These are phyloP conservation scores for Tachysurus fulvidraco DNA, from an alignment of 2,113 vertebrate genomes.

Conservation along the genomic window DNA sequence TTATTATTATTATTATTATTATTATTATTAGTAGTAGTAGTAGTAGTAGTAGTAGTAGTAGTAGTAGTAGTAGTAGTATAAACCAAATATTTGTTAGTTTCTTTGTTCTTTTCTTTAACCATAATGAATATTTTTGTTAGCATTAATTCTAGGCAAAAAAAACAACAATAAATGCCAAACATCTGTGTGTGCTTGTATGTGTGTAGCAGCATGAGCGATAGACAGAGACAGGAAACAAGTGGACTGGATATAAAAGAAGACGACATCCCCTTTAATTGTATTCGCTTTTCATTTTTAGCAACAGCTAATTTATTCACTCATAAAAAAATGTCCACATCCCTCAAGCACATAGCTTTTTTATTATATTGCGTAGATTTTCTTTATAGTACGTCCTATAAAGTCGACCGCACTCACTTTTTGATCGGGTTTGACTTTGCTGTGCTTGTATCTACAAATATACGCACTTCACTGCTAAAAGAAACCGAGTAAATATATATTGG, in stretches of 20 bases:
- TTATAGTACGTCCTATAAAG: no score
- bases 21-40: no score
- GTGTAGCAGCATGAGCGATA: slow-evolving; percentile 1
- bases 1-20: background rate
- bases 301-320: background rate
- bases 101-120: background rate
- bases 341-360: background rate
- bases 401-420: background rate
- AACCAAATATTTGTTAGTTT: background rate
- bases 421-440: background rate
- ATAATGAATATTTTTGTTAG: background rate
- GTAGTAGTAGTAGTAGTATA: no score
- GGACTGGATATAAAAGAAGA: slow-evolving; percentile 79
- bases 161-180: background rate
- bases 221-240: slow-evolving; percentile 69
- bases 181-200: slow-evolving; percentile 15
- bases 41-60: no score
- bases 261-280: slow-evolving; percentile 65
- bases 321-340: background rate
- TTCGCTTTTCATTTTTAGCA: background rate
- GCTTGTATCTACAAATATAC: background rate
- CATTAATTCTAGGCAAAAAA: background rate
- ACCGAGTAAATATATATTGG: background rate
- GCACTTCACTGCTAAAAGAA: background rate
- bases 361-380: background rate